Evolutionary conservation across 2,797 vertebrate genomes (phyloP), one percentile per base, ranked within the genome.

Genomic region (Rachycentron canadum): DNA sequence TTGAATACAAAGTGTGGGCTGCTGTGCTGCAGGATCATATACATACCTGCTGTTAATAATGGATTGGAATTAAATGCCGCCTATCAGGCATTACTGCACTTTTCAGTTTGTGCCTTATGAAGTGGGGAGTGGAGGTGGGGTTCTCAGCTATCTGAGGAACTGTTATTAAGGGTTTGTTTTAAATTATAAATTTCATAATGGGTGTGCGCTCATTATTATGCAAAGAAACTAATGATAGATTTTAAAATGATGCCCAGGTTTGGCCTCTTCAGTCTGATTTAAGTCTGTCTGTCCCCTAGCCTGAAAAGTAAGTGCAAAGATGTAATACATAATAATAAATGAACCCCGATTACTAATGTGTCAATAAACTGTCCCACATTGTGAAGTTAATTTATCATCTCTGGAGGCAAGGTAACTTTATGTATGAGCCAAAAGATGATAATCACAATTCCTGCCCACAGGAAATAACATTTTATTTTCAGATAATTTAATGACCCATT

Each of bases 1-100:
- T 74, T 91, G 92, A 93, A 94, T 94, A 91, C 89, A 88, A 94
- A 95, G 87, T 78, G 78, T 61, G 81, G 78, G 78, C 82, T 76
- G 78, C 81, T 69, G 74, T 87, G 85, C 85, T 73, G 67, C 74
- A 77, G 62, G 75, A 85, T 81, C 76, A 82, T 86, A 82, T 89
- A 81, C 83, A 79, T 88, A 84, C 84, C 88, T 87, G 84, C 71
- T 84, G 78, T 87, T 91, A 88, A 88, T 90, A 91, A 87, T 88
- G 78, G 60, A 83, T 53, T 71, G 58, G 71, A 91, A 92, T 93
- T 91, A 92, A 93, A 91, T 30, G 66, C 67, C 4, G 63, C 81
- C 83, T 79, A 79, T 89, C 73, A 86, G 76, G 76, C 78, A 70
- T 82, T 69, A 53, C 75, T 65, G 62, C 56, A 16, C 61, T 41